These are phyloP conservation scores for Pyrochroa serraticornis DNA, from an alignment of 2,888 invertebrate genomes.

Conservation along the genomic window DNA sequence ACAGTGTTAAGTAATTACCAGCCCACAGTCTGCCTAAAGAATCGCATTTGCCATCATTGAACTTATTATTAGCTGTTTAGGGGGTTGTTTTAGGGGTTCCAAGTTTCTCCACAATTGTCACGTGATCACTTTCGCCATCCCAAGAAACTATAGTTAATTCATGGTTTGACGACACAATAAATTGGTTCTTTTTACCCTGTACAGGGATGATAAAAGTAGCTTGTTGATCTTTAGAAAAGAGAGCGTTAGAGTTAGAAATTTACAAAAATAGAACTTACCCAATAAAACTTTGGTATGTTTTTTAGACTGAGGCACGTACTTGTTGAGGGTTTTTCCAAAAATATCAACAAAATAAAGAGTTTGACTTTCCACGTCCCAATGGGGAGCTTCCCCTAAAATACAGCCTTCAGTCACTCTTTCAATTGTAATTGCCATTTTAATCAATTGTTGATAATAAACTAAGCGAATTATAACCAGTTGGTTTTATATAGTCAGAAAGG, in stretches of 20 bases:
- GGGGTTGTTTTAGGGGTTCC: constrained; percentile 65
- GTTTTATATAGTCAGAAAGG: too few species aligned
- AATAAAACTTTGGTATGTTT: not conserved
- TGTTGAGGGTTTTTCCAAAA: not conserved
- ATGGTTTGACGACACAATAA: constrained; percentile 68
- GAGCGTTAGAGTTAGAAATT: not conserved
- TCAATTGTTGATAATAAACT: not conserved
- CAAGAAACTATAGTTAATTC: constrained; percentile 67
- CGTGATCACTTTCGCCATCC: constrained; percentile 65
- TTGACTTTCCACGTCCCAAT: constrained; percentile 67
- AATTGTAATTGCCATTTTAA: constrained; percentile 3
- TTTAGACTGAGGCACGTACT: not conserved
- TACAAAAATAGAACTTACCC: not conserved
- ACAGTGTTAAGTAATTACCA: constrained; percentile 37
- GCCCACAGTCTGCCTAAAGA: constrained; percentile 72
- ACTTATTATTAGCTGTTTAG: constrained; percentile 62
- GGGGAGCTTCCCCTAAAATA: constrained; percentile 41
- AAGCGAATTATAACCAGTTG: not conserved
- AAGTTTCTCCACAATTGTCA: constrained; percentile 60
- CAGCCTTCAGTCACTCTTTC: constrained; percentile 14
- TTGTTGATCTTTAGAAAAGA: constrained; percentile 29
- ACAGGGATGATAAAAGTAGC: constrained; percentile 68
- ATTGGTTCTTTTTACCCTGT: constrained; percentile 65
- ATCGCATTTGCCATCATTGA: constrained; percentile 84
- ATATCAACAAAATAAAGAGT: constrained; percentile 68